Base-by-base conservation (phyloP, 1,140 invertebrate genomes). In the Lucilia cuprina region DNA sequence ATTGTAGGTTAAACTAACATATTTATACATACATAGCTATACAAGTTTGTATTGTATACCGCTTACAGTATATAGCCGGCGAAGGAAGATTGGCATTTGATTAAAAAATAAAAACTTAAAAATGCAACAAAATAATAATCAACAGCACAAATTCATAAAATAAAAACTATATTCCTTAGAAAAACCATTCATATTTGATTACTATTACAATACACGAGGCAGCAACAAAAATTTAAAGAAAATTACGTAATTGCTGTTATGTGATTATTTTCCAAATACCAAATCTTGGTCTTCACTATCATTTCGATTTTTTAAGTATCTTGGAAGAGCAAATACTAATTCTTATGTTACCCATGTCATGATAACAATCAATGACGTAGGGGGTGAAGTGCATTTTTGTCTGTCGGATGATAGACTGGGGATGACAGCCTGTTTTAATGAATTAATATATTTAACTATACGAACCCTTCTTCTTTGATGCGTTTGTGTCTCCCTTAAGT, bases 1-100 rank as follows among this genome's bases (percentile, higher is more conserved):
- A 89, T 89, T 89, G 88, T 87, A 89, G 88, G 88, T 70, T 89
- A 88, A 89, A 89, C 86, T 19, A 55, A 82, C 49, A 82, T 3
- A 10, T 41, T 41, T 41, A 7, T n/a, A n/a, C n/a, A n/a, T n/a
- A n/a, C n/a, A n/a, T 41, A 41, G 41, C 2, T 7, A 5, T 41
- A 41, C 0, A 41, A 41, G 7, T 2, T 41, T 2, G 5, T 41
- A 10, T 30, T 30, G 25, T 30, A 30, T 30, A 30, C 25, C 25
- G 25, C 25, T 30, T 30, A 3, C 25, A 30, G 25, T 41, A 8
- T 41, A 10, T 41, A 41, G 41, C 41, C 41, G 41, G 41, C 10
- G 25, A 30, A 41, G 41, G 7, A 10, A 41, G 10, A 8, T 41
- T 3, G 41, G 10, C 41, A 10, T 41, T 41, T 5, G 25, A 30